Evolutionary conservation across 2,888 invertebrate genomes (phyloP).

Genomic region (Clepsis dumicolana): DNA sequence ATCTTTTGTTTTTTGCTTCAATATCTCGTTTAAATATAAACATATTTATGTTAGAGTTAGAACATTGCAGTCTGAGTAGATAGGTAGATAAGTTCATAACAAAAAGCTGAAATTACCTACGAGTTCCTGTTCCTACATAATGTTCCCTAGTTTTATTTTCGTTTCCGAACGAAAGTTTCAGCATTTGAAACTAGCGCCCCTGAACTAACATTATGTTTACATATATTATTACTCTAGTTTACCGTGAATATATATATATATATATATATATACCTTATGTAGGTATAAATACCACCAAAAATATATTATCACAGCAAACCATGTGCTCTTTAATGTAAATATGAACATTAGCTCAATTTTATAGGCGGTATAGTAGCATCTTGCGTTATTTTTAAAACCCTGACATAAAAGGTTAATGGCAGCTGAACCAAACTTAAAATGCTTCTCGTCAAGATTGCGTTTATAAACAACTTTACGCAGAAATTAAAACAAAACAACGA

Average conservation of each 20-base stretch:
- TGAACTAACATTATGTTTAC: background rate
- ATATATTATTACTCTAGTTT: background rate
- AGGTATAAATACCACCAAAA: too few relatives aligned
- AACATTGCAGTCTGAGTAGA: too few relatives aligned
- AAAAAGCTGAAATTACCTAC: background rate
- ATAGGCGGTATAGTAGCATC: too few relatives aligned
- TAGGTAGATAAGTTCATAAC: background rate
- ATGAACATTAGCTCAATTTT: too few relatives aligned
- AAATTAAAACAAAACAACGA: slow-evolving; percentile 5
- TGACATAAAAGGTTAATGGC: too few relatives aligned
- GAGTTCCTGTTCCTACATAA: background rate
- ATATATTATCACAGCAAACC: background rate
- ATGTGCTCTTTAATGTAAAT: background rate
- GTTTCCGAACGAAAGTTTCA: background rate
- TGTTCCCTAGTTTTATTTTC: background rate
- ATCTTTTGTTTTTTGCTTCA: too few relatives aligned
- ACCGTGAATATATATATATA: too few relatives aligned
- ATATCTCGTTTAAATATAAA: too few relatives aligned
- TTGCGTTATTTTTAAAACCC: too few relatives aligned
- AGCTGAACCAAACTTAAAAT: background rate
- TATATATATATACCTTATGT: too few relatives aligned
- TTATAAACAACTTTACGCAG: background rate
- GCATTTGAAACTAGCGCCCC: background rate
- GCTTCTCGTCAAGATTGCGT: background rate
- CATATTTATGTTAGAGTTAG: too few relatives aligned